Evolutionary conservation across 2,888 invertebrate species (phyloP).

Genomic region (Pycnomerus fuliginosus): DNA sequence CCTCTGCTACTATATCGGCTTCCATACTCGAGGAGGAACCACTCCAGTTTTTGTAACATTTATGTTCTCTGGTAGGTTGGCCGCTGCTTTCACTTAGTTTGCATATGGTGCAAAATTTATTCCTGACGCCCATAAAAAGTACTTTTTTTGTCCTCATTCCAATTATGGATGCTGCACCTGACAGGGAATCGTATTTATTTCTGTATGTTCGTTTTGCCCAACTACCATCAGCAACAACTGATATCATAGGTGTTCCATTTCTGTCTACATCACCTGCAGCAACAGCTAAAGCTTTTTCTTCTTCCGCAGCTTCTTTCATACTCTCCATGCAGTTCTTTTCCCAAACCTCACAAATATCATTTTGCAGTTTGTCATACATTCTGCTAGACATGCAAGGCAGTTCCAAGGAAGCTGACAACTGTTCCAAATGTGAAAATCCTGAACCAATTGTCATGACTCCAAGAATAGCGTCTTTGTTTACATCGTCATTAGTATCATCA

Average conservation of each 20-base stretch:
- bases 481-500: slow-evolving; percentile 5
- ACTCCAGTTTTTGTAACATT: slow-evolving; percentile 15
- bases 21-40: slow-evolving; percentile 18
- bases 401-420: slow-evolving; percentile 4
- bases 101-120: slow-evolving; percentile 16
- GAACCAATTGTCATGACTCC: slow-evolving; percentile 5
- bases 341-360: slow-evolving; percentile 1
- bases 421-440: slow-evolving; percentile 6
- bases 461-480: slow-evolving; percentile 6
- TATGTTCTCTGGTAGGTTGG: slow-evolving; percentile 1
- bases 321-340: slow-evolving; percentile 6
- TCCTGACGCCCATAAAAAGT: slow-evolving; percentile 12
- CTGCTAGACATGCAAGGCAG: slow-evolving; percentile 7
- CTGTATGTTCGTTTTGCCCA: slow-evolving; percentile 19
- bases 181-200: slow-evolving; percentile 31
- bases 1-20: slow-evolving; percentile 15
- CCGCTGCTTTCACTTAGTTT: slow-evolving; percentile 1
- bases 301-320: slow-evolving; percentile 22
- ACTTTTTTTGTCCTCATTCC: slow-evolving; percentile 13
- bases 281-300: slow-evolving; percentile 23
- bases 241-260: slow-evolving; percentile 21
- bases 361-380: slow-evolving; percentile 3
- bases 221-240: slow-evolving; percentile 13
- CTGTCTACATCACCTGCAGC: slow-evolving; percentile 17
- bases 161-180: slow-evolving; percentile 15